Conservation (phyloP, 2,888 invertebrate species). For the Parelbella ahira region DNA sequence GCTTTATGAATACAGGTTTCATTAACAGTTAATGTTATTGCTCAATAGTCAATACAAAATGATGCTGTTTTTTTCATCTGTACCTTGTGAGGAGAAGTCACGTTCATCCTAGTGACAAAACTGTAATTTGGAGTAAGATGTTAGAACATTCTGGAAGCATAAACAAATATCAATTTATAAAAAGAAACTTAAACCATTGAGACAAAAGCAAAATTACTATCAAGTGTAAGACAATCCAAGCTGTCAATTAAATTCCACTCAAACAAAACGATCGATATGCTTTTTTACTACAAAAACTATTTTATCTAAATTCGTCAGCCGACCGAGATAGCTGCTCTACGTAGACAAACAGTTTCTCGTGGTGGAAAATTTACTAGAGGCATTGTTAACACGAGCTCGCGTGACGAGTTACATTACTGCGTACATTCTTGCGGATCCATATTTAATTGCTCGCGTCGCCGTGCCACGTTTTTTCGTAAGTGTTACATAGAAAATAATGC, state of each 20-base stretch:
- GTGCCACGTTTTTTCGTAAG: conserved; percentile 39
- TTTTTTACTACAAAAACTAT: conserved; percentile 22
- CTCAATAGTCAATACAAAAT: no score
- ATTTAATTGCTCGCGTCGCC: conserved; percentile 35
- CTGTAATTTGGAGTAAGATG: no score
- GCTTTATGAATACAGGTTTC: no score
- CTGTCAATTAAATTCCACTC: background rate
- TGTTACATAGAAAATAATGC: conserved; percentile 55
- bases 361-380: conserved; percentile 64
- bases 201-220: no score
- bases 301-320: conserved; percentile 37
- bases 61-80: no score
- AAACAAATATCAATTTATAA: no score
- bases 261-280: background rate
- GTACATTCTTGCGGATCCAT: conserved; percentile 33
- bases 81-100: no score
- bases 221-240: no score
- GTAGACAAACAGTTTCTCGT: conserved; percentile 53
- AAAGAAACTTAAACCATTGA: no score
- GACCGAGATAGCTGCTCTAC: conserved; percentile 42
- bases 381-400: conserved; percentile 49
- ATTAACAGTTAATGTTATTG: no score
- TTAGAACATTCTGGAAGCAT: no score
- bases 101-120: no score
- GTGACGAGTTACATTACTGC: conserved; percentile 49